Conservation (phyloP, 2,888 invertebrate genomes). For the Plagodis pulveraria region DNA sequence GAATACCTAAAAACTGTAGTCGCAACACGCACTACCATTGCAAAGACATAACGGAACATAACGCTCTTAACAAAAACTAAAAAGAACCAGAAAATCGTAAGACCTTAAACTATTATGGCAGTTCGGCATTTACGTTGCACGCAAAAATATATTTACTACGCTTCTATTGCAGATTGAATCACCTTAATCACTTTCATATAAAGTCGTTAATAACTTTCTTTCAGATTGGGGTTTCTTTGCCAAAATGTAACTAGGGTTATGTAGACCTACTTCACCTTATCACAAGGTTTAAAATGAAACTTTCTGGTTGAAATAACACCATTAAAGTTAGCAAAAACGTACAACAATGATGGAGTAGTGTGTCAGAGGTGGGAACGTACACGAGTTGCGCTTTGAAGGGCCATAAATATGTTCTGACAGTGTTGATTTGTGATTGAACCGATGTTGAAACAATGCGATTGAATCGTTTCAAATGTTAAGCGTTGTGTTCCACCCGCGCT, state of each 20-base stretch:
- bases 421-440: constrained; percentile 49
- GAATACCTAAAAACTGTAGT: no score
- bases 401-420: constrained; percentile 55
- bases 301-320: background rate
- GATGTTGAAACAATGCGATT: constrained; percentile 25
- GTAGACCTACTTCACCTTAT: background rate
- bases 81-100: no score
- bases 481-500: constrained; percentile 22
- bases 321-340: constrained; percentile 40
- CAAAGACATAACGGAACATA: no score
- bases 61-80: no score
- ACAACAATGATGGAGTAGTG: constrained; percentile 63
- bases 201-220: constrained; percentile 5
- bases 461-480: constrained; percentile 26
- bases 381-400: constrained; percentile 42
- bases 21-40: no score
- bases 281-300: constrained; percentile 19
- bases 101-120: no score
- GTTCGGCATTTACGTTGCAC: no score
- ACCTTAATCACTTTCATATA: constrained; percentile 2
- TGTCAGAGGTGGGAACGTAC: constrained; percentile 61
- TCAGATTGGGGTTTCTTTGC: background rate
- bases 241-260: background rate
- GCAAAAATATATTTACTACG: no score
- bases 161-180: background rate